A percentile compares a stretch with the other conserved stretches of the same genome.
phyloP scores from a whole-genome alignment of 2,797 vertebrate genomes.

The Synaphobranchus kaupii region DNA sequence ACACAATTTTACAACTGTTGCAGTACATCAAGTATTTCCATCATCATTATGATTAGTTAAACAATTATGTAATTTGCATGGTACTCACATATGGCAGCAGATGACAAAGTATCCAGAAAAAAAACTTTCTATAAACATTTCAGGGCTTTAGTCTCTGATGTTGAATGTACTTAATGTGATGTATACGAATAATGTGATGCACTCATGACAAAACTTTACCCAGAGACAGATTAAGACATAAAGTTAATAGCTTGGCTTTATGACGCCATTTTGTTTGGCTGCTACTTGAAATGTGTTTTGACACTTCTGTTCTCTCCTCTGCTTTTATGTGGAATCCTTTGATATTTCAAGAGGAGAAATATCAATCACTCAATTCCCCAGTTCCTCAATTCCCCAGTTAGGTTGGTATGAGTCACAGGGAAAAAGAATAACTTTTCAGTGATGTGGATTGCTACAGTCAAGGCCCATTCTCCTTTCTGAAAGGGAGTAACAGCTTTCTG shows the following conservation, averaged over 20 bases:
- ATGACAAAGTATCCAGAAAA: no score
- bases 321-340: constrained; percentile 21
- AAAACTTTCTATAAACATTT: no score
- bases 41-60: no score
- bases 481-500: neutral
- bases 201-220: neutral
- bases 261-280: constrained; percentile 13
- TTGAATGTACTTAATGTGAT: no score
- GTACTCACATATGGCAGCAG: no score
- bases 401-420: neutral
- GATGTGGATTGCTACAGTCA: neutral
- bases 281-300: constrained; percentile 27
- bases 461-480: neutral
- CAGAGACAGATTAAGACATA: neutral
- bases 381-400: no score
- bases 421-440: neutral
- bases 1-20: neutral
- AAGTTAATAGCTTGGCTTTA: neutral
- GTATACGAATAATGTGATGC: neutral
- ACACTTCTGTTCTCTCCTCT: constrained; percentile 23
- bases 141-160: no score
- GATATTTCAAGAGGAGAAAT: constrained; percentile 6
- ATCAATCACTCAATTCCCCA: constrained; percentile 20
- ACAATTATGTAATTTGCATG: no score
- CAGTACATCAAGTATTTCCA: neutral